phyloP scores from a whole-genome alignment of 2,888 invertebrate genomes.

The Heliconius hortense region DNA sequence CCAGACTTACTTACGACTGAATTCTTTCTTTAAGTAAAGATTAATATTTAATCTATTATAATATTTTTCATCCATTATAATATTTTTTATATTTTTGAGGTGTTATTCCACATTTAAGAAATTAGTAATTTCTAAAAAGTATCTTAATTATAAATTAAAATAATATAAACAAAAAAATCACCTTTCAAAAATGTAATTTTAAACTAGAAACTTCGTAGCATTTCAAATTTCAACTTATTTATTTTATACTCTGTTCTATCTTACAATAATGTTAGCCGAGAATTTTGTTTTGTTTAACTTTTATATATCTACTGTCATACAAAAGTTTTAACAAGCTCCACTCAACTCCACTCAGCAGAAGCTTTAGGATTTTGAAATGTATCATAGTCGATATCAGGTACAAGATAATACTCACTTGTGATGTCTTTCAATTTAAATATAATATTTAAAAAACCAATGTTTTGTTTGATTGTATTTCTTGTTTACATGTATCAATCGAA shows the following conservation, averaged over 20 bases:
- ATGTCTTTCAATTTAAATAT: neutral
- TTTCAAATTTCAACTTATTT: constrained; percentile 18
- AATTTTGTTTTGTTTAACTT: constrained; percentile 40
- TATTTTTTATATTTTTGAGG: too few species aligned
- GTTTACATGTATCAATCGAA: neutral
- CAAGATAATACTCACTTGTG: constrained; percentile 2
- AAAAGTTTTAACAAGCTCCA: constrained; percentile 41
- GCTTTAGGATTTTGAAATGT: constrained; percentile 32
- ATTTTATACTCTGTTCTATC: constrained; percentile 28
- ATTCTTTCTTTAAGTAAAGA: neutral
- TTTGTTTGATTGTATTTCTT: neutral
- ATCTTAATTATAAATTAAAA: neutral
- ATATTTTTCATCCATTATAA: neutral
- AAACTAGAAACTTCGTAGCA: neutral
- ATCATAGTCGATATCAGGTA: constrained; percentile 19
- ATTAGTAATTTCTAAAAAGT: too few species aligned
- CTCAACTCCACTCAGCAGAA: constrained; percentile 36
- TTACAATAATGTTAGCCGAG: constrained; percentile 34
- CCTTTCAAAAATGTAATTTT: neutral
- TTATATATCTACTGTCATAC: constrained; percentile 33
- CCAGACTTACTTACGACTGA: neutral
- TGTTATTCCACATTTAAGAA: too few species aligned
- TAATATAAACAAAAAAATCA: neutral
- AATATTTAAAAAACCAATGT: neutral
- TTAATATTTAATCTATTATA: neutral